A percentile compares a stretch with the other conserved stretches of the same genome.
These are phyloP conservation scores for Helogale parvula DNA, from an alignment of 2,113 vertebrate species.

Conservation along the genomic window DNA sequence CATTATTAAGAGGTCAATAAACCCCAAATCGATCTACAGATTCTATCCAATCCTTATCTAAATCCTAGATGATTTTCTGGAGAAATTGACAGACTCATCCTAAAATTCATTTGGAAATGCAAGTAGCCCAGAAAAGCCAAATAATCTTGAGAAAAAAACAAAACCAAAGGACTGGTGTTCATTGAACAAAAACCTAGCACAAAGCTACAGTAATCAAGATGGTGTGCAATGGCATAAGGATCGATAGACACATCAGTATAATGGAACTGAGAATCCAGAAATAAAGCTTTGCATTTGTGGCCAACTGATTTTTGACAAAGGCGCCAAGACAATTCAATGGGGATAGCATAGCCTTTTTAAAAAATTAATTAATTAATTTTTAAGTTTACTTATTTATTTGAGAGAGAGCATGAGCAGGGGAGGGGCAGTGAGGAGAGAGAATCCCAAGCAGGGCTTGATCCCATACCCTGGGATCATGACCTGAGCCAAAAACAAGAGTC, in stretches of 20 bases:
- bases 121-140: background rate
- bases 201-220: background rate
- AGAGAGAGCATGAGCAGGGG: too few species aligned
- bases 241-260: background rate
- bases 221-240: background rate
- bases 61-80: background rate
- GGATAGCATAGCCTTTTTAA: background rate
- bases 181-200: background rate
- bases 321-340: background rate
- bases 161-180: background rate
- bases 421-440: too few species aligned
- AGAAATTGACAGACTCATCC: background rate
- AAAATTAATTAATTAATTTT: too few species aligned
- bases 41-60: background rate
- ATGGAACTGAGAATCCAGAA: background rate
- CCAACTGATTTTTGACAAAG: background rate
- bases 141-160: background rate
- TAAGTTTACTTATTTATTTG: too few species aligned
- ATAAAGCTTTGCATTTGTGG: background rate
- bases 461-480: too few species aligned
- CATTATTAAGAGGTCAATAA: background rate
- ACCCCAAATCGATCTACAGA: background rate
- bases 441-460: too few species aligned
- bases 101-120: background rate
- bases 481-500: too few species aligned